phyloP scores from a whole-genome alignment of 2,888 invertebrate genomes.

The Hemicrepidius hirtus region DNA sequence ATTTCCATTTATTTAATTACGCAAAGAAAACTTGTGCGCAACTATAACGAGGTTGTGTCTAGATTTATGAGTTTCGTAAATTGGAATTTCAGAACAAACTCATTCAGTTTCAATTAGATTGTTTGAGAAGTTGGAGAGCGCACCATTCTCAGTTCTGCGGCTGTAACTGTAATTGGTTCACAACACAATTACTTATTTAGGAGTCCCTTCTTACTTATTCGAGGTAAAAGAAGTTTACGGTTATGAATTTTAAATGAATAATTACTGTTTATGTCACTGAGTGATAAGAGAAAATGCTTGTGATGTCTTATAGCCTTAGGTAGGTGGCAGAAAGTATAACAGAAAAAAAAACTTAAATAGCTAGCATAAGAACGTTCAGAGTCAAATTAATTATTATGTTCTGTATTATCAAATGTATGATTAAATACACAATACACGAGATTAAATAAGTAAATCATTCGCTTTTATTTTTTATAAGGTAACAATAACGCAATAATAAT shows the following conservation, averaged over 20 bases:
- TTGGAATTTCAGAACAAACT: slow-evolving; percentile 61
- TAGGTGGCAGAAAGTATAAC: not conserved
- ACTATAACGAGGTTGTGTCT: slow-evolving; percentile 60
- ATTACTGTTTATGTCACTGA: slow-evolving; percentile 16
- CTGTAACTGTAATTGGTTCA: slow-evolving; percentile 43
- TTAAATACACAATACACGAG: too few species aligned
- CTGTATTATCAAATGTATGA: too few species aligned
- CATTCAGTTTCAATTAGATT: slow-evolving; percentile 62
- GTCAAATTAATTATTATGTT: too few species aligned
- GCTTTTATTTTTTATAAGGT: too few species aligned
- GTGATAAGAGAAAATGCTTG: slow-evolving; percentile 11
- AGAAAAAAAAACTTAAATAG: not conserved
- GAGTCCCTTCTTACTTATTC: slow-evolving; percentile 3
- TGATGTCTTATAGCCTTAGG: not conserved
- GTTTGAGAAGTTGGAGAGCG: slow-evolving; percentile 57
- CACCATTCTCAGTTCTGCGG: slow-evolving; percentile 40
- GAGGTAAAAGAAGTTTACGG: slow-evolving; percentile 26
- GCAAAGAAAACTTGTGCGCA: slow-evolving; percentile 61
- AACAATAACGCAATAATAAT: too few species aligned
- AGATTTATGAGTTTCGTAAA: slow-evolving; percentile 63
- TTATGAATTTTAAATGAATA: slow-evolving; percentile 20
- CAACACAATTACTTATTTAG: slow-evolving; percentile 35
- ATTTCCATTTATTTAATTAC: slow-evolving; percentile 58
- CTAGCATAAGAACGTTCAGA: too few species aligned
- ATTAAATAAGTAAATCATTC: too few species aligned